Conservation (phyloP, 2,888 invertebrate species). For the Agriotes lineatus region DNA sequence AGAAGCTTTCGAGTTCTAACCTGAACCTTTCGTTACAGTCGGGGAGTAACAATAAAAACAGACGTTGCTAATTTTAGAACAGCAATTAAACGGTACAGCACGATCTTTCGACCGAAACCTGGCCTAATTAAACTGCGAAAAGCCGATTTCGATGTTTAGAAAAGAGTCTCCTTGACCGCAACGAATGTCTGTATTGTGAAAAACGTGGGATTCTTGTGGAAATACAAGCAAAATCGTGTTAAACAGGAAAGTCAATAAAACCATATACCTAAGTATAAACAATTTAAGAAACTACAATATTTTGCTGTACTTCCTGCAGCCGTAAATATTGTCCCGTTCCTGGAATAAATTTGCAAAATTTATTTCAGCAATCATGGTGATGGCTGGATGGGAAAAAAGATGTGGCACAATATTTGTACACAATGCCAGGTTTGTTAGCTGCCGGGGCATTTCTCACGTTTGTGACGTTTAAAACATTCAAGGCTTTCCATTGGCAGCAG, state of each 20-base stretch:
- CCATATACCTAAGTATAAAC: neutral
- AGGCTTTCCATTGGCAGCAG: slow-evolving; percentile 7
- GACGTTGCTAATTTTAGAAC: too few species aligned
- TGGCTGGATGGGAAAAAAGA: neutral
- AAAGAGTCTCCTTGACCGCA: too few species aligned
- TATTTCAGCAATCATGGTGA: neutral
- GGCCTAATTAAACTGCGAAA: too few species aligned
- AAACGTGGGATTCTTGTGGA: too few species aligned
- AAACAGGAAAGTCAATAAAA: neutral
- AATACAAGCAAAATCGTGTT: too few species aligned
- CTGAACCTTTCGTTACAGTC: too few species aligned
- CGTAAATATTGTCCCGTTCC: neutral
- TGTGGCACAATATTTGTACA: slow-evolving; percentile 1
- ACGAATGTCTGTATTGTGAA: too few species aligned
- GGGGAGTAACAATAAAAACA: too few species aligned
- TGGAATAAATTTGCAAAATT: slow-evolving; percentile 16
- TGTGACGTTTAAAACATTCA: slow-evolving; percentile 8
- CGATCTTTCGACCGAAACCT: too few species aligned
- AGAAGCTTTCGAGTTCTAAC: too few species aligned
- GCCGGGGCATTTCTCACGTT: slow-evolving; percentile 8
- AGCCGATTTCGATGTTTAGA: too few species aligned
- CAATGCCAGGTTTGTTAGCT: slow-evolving; percentile 9
- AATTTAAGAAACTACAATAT: neutral
- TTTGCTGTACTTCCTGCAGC: neutral
- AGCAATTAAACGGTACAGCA: too few species aligned